These are phyloP conservation scores for Drosophila subobscura DNA, from an alignment of 1,140 invertebrate genomes.

Conservation along the genomic window DNA sequence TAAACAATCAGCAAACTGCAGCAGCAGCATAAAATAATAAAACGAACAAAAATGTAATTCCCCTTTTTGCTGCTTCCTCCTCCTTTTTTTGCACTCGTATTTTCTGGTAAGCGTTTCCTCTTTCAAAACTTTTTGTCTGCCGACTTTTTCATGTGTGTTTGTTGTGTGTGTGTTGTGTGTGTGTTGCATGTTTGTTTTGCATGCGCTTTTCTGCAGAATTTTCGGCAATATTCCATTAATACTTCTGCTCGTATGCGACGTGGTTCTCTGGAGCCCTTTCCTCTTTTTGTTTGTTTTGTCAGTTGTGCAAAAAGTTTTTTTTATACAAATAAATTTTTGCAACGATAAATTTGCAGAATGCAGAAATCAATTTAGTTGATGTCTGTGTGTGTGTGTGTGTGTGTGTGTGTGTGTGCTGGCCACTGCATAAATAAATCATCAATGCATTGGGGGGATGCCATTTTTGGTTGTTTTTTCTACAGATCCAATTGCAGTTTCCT, in stretches of 20 bases:
- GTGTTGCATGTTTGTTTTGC: conserved; percentile 49
- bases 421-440: conserved; percentile 75
- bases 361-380: conserved; percentile 66
- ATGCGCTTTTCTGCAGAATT: conserved; percentile 78
- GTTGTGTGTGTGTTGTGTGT: conserved; percentile 30
- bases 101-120: conserved; percentile 38
- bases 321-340: conserved; percentile 70
- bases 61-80: conserved; percentile 4
- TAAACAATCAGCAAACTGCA: conserved; percentile 72
- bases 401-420: conserved; percentile 15
- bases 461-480: conserved; percentile 11
- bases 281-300: conserved; percentile 60
- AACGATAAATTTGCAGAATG: conserved; percentile 40
- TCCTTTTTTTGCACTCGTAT: not conserved
- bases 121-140: conserved; percentile 63
- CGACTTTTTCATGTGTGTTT: conserved; percentile 55
- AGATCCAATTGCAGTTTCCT: conserved; percentile 47
- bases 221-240: conserved; percentile 81
- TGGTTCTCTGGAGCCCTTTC: not conserved
- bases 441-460: conserved; percentile 50
- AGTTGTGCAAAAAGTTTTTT: conserved; percentile 53
- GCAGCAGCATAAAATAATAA: conserved; percentile 70
- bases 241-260: conserved; percentile 30
- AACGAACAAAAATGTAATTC: conserved; percentile 45
- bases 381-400: conserved; percentile 24